Percentiles rank a stretch among this genome's conserved stretches.
These are phyloP conservation scores for Papilio helenus DNA, from an alignment of 1,140 invertebrate genomes.

Conservation along the genomic window DNA sequence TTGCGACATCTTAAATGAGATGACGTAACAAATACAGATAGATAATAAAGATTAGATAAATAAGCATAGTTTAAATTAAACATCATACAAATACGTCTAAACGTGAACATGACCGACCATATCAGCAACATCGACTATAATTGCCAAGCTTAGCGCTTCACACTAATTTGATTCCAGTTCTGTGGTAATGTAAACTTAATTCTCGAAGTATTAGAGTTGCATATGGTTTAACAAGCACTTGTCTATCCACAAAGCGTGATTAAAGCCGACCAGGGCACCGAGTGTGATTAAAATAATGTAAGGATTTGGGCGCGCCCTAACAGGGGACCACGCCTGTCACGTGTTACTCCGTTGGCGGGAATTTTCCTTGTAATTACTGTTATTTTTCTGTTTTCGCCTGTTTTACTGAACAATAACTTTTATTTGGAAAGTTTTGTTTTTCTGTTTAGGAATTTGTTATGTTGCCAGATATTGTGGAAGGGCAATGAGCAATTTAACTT, in stretches of 20 bases:
- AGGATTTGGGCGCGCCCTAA: constrained; percentile 64
- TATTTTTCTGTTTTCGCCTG: constrained; percentile 44
- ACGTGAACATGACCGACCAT: constrained; percentile 16
- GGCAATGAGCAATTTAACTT: background rate
- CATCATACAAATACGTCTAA: constrained; percentile 20
- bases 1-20: background rate
- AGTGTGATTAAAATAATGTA: constrained; percentile 73
- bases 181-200: constrained; percentile 37
- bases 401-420: constrained; percentile 1
- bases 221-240: constrained; percentile 37
- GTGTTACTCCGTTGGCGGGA: constrained; percentile 39
- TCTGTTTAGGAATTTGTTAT: background rate
- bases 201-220: constrained; percentile 17
- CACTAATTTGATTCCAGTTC: constrained; percentile 18
- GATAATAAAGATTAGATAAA: background rate
- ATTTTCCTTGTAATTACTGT: constrained; percentile 54
- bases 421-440: constrained; percentile 19
- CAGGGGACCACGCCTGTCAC: constrained; percentile 51
- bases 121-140: constrained; percentile 30
- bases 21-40: background rate
- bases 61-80: background rate
- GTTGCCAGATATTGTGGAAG: background rate
- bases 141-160: constrained; percentile 35
- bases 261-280: constrained; percentile 55
- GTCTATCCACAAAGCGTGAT: constrained; percentile 56